These are phyloP conservation scores for Scaptodrosophila latifasciaeformis DNA, from an alignment of 2,888 invertebrate genomes.

Conservation along the genomic window DNA sequence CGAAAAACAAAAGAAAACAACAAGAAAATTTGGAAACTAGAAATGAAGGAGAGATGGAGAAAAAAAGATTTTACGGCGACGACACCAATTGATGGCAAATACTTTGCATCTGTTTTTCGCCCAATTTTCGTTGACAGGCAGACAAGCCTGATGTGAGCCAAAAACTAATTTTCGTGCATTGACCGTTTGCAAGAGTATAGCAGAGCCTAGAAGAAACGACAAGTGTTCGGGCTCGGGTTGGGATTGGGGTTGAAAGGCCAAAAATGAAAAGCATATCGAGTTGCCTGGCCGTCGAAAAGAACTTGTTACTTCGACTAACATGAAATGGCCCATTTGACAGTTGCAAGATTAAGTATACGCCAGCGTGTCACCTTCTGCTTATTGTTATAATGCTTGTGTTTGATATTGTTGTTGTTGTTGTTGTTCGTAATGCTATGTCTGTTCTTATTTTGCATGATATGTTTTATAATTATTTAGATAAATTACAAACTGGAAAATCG, in stretches of 20 bases:
- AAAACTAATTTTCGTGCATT: conserved; percentile 58
- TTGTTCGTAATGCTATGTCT: conserved; percentile 7
- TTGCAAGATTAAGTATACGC: too few relatives aligned
- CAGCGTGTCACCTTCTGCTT: too few relatives aligned
- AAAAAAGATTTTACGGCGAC: conserved; percentile 43
- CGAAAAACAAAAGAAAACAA: neutral
- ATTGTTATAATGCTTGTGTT: too few relatives aligned
- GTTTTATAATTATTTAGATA: conserved; percentile 31
- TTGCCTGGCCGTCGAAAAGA: too few relatives aligned
- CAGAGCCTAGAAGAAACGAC: too few relatives aligned
- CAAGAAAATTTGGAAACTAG: conserved; percentile 34
- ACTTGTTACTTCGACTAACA: too few relatives aligned
- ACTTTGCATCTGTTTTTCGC: neutral
- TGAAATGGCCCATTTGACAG: too few relatives aligned
- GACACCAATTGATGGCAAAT: conserved; percentile 28
- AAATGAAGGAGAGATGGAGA: conserved; percentile 33
- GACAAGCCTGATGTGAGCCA: conserved; percentile 21
- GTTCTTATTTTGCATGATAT: too few relatives aligned
- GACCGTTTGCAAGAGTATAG: conserved; percentile 13
- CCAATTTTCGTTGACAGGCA: conserved; percentile 37
- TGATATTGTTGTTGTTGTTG: conserved; percentile 9
- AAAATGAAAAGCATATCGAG: too few relatives aligned
- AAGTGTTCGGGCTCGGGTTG: too few relatives aligned
- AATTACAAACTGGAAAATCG: conserved; percentile 36
- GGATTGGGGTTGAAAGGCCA: too few relatives aligned